These are phyloP conservation scores for Pantherophis alleghaniensis DNA, from an alignment of 2,797 vertebrate genomes.

Conservation along the genomic window DNA sequence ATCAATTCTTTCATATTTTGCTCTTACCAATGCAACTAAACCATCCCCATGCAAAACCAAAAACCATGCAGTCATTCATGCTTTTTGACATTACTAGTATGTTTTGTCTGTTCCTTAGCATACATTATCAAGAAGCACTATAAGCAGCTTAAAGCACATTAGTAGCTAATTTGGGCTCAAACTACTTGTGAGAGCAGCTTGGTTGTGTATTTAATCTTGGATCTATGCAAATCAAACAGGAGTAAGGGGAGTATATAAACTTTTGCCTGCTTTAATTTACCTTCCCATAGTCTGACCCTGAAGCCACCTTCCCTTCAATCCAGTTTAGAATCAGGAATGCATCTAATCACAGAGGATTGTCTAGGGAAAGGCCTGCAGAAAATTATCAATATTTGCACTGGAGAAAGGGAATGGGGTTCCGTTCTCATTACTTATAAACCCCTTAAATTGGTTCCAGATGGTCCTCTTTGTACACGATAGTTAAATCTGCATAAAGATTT, in stretches of 20 bases:
- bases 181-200: not conserved
- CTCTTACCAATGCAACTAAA: slow-evolving; percentile 49
- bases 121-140: slow-evolving; percentile 67
- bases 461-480: not conserved
- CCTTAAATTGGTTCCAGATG: not conserved
- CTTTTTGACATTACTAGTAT: slow-evolving; percentile 68
- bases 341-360: not conserved
- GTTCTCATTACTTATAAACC: not conserved
- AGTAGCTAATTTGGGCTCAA: slow-evolving; percentile 59
- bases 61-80: slow-evolving; percentile 91
- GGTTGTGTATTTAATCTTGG: not conserved
- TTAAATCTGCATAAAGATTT: not conserved
- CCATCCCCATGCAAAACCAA: slow-evolving; percentile 78
- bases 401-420: not conserved
- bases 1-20: slow-evolving; percentile 48
- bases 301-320: not conserved
- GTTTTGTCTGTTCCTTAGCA: slow-evolving; percentile 41
- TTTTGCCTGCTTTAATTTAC: not conserved
- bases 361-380: not conserved
- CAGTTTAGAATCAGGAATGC: not conserved
- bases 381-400: not conserved
- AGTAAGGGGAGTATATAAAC: not conserved
- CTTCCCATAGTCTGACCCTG: not conserved
- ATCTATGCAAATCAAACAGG: not conserved
- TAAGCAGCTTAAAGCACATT: slow-evolving; percentile 71